Conservation (phyloP, 2,888 invertebrate species). For the Germaria angustata region DNA sequence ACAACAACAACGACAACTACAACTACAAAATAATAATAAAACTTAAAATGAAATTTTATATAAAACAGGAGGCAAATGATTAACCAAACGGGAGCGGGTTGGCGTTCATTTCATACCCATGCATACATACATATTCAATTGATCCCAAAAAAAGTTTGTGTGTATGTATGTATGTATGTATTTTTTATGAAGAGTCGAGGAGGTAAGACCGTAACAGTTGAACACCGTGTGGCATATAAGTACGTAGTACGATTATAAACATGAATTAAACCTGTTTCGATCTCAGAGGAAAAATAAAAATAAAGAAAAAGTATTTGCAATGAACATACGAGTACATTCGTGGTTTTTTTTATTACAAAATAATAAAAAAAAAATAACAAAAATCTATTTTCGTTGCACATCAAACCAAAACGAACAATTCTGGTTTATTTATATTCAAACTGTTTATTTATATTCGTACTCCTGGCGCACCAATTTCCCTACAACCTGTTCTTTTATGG, state of each 20-base stretch:
- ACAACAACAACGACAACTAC: neutral
- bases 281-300: slow-evolving; percentile 23
- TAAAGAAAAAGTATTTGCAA: slow-evolving; percentile 34
- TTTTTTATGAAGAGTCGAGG: neutral
- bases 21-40: slow-evolving; percentile 24
- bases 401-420: slow-evolving; percentile 41
- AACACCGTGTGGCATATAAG: neutral
- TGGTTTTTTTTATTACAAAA: slow-evolving; percentile 39
- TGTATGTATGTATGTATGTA: neutral
- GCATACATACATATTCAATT: slow-evolving; percentile 56
- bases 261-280: slow-evolving; percentile 55
- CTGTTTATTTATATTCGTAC: slow-evolving; percentile 10
- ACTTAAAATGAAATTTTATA: slow-evolving; percentile 46
- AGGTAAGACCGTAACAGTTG: neutral
- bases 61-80: slow-evolving; percentile 63
- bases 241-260: neutral
- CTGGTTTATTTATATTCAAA: slow-evolving; percentile 47
- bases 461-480: neutral
- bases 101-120: slow-evolving; percentile 51
- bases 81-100: slow-evolving; percentile 64
- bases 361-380: slow-evolving; percentile 35
- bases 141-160: neutral
- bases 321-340: slow-evolving; percentile 54
- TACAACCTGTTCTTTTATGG: neutral
- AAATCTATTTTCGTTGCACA: slow-evolving; percentile 43